Base-by-base conservation (phyloP, 2,113 vertebrate genomes). In the Fulmarus glacialis region DNA sequence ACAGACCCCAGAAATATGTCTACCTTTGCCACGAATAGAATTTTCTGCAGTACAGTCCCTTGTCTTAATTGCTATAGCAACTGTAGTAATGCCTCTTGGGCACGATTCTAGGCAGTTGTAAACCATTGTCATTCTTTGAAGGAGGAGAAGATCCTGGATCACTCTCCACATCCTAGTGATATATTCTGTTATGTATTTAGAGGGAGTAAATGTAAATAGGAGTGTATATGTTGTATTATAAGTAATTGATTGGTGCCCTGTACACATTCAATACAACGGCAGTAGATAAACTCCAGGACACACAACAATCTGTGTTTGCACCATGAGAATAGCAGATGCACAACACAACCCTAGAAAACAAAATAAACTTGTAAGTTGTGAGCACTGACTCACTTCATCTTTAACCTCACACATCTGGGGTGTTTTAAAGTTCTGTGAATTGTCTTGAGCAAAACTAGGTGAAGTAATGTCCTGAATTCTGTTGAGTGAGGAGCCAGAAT, bases 331-430 rank as follows among this genome's bases (percentile, higher is more conserved):
- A 18, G 21, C 47, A 79, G 40, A 43, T 89, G 19, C 9, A 32
- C 12, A 38, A 30, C 20, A 53, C 16, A 80, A 48, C 5, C 7
- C 15, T 24, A 50, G 67, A 43, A 60, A 83, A 55, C 18, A 52
- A 84, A 87, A 85, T 30, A 71, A 66, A 16, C 59, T 66, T 81
- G 29, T 80, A 43, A 63, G 2, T 34, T 29, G 10, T 48, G 53
- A 85, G 8, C 29, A 82, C 8, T 82, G 60, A 71, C 22, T 77
- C 19, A 34, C 20, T 58, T 50, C 8, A 29, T 63, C 5, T 2
- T 43, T 68, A 81, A 68, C 19, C 56, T 89, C 72, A 82, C 19
- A 42, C 2, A 3, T 53, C 36, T 0, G 0, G 17, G 12, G 3
- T 9, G 6, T 34, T 81, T 59, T 55, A 70, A 55, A 63, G 9